Base-by-base conservation (phyloP, 64 coral and sea anemone species). In the Montipora sp. region DNA sequence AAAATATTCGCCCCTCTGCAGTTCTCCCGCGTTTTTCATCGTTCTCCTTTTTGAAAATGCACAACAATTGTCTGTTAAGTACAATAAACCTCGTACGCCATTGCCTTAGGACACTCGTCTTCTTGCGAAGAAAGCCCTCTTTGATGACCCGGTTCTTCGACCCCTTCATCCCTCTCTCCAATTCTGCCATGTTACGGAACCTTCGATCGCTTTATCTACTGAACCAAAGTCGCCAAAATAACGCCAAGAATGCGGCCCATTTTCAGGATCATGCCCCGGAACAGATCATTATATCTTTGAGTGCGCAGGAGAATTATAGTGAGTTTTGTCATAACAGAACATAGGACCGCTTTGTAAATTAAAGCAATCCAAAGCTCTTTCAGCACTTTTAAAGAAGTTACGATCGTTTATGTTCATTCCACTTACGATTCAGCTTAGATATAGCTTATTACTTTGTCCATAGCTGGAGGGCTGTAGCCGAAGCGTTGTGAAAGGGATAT, bases 51-150 rank as follows among this genome's bases (percentile, higher is more conserved):
- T 87, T 91, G 75, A 98, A 98, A 46, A 94, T 88, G 66, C 95
- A 98, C 53, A 98, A 80, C 51, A 92, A 88, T 71, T 98, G 92
- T 71, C 84, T 77, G 47, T 80, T 98, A 0, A 98, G 84, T 8
- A 98, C 95, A 47, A 98, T 50, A 16, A 94, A 98, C 51, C 95
- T 75, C 3, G 77, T 59, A 22, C 95, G 92, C 95, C 95, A 98
- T 94, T 98, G 89, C 76, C 91, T 98, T 5, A 98, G 81, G 5
- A 98, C 51, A 24, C 60, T 94, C 59, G 83, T 94, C 77, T 94
- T 98, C 15, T 92, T 98, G 0, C 92, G 60, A 57, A 98, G 61
- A 60, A 92, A 60, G 10, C 95, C 95, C 79, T 98, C 92, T 77
- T 78, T 94, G 63, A 98, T 70, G 24, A 77, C 73, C 92, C 81